A percentile compares a stretch with the other conserved stretches of the same genome.
Evolutionary conservation across 2,113 vertebrate species (phyloP).

Genomic region (Ursus arctos): DNA sequence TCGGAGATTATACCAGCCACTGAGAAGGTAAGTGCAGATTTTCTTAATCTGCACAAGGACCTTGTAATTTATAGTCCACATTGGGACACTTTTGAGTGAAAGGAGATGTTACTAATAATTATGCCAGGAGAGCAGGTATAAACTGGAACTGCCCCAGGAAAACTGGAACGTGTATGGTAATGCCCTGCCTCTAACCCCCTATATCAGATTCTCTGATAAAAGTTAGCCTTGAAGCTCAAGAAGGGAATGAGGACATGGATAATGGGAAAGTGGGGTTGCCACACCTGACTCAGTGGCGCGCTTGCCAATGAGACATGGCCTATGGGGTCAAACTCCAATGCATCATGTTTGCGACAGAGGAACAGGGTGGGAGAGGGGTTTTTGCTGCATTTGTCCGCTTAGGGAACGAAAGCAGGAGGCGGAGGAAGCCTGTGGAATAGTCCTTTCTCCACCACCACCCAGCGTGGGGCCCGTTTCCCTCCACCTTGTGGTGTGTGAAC

Average conservation of each 20-base stretch:
- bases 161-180: not conserved
- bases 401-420: not conserved
- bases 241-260: not conserved
- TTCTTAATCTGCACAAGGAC: not conserved
- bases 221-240: not conserved
- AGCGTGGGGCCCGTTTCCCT: fast-evolving
- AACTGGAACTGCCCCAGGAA: not conserved
- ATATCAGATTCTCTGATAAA: not conserved
- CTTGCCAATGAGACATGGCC: not conserved
- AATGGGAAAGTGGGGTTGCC: not conserved
- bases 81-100: not conserved
- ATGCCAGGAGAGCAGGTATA: not conserved
- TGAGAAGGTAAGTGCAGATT: not conserved
- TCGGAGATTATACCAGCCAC: not conserved
- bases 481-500: not conserved
- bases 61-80: not conserved
- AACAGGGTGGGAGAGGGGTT: not conserved
- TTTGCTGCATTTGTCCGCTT: not conserved
- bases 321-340: not conserved
- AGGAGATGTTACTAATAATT: not conserved
- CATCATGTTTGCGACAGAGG: not conserved
- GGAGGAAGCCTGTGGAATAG: not conserved
- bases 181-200: not conserved
- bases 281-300: not conserved
- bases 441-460: not conserved